A percentile compares a stretch with the other conserved stretches of the same genome.
Evolutionary conservation across 2,797 vertebrate genomes (phyloP).

Genomic region (Lateolabrax maculatus): DNA sequence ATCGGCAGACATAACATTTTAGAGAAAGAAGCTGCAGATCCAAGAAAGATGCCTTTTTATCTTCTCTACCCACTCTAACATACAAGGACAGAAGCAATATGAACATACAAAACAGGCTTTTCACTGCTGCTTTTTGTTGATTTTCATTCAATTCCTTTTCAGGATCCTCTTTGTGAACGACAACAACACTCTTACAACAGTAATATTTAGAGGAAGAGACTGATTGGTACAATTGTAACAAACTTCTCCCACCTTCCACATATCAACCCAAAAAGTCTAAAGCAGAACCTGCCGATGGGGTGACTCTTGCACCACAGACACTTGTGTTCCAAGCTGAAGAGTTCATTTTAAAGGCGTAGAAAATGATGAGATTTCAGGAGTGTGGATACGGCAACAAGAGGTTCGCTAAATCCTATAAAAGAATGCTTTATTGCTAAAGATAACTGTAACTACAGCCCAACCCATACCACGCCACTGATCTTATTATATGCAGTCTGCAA

Average conservation of each 20-base stretch:
- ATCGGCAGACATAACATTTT: not conserved
- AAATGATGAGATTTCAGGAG: conserved; percentile 48
- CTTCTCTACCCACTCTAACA: not conserved
- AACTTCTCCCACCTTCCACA: not conserved
- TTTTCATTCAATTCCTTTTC: conserved; percentile 30
- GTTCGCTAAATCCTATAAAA: conserved; percentile 42
- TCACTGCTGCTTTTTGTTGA: not conserved
- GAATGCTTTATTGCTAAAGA: conserved; percentile 46
- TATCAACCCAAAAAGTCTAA: not conserved
- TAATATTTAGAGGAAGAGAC: not conserved
- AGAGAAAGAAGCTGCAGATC: not conserved
- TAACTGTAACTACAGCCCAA: conserved; percentile 52
- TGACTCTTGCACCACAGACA: not conserved
- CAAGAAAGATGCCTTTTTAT: not conserved
- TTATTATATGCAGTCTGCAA: conserved; percentile 47
- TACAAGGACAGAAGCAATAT: conserved; percentile 5
- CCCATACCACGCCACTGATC: conserved; percentile 38
- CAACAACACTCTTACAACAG: not conserved
- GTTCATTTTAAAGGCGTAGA: conserved; percentile 33
- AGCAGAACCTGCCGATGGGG: conserved; percentile 3
- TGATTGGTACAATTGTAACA: not conserved
- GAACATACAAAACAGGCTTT: not conserved
- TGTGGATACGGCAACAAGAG: conserved; percentile 19
- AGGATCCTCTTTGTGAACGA: not conserved
- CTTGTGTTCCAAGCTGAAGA: conserved; percentile 5